Evolutionary conservation across 2,888 invertebrate genomes (phyloP).

Genomic region (Meteorus colon): DNA sequence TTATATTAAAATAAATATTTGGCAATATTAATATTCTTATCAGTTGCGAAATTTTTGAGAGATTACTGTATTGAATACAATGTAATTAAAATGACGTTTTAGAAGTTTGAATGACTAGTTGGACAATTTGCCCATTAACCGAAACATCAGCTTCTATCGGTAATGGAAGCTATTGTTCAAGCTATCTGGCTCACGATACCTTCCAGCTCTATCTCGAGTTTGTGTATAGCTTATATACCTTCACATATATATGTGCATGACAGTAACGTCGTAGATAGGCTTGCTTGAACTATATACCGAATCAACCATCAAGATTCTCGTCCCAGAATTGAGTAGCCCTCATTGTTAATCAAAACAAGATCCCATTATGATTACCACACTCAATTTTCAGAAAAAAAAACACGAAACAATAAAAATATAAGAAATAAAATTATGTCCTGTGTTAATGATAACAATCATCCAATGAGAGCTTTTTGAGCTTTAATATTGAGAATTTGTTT

Average conservation of each 20-base stretch:
- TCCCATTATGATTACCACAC: constrained; percentile 29
- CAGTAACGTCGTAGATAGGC: constrained; percentile 44
- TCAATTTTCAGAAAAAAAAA: constrained; percentile 17
- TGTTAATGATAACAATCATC: no score
- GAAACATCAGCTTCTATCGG: constrained; percentile 61
- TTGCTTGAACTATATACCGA: constrained; percentile 13
- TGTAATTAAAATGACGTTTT: constrained; percentile 49
- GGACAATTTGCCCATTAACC: constrained; percentile 70
- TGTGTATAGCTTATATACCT: constrained; percentile 36
- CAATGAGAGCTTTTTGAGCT: no score
- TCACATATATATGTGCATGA: constrained; percentile 45
- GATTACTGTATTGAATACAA: neutral
- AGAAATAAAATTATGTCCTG: neutral
- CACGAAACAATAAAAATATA: neutral
- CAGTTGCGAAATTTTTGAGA: neutral
- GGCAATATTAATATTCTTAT: neutral
- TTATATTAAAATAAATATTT: neutral
- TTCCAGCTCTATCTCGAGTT: constrained; percentile 41
- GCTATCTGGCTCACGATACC: constrained; percentile 62
- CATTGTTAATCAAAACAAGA: constrained; percentile 62
- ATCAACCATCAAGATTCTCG: constrained; percentile 52
- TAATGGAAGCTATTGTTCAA: constrained; percentile 72
- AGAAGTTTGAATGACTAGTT: constrained; percentile 68
- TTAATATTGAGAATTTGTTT: no score
- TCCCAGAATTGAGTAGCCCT: constrained; percentile 62